Evolutionary conservation across 2,797 vertebrate species (phyloP).

Genomic region (Esox masquinongy): DNA sequence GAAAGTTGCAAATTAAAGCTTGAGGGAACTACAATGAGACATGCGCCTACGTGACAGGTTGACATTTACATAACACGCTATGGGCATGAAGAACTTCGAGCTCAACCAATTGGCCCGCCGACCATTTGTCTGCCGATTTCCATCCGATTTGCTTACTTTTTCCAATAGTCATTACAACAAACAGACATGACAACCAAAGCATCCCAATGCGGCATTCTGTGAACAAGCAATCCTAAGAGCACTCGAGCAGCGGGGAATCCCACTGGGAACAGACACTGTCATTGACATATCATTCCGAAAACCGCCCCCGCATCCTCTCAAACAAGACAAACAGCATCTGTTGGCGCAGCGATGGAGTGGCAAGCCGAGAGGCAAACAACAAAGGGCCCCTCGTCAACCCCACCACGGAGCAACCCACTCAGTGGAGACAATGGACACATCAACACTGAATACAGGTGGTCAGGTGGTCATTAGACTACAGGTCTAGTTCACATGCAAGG

Average conservation of each 20-base stretch:
- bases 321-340: slow-evolving; percentile 39
- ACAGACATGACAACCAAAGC: background rate
- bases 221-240: slow-evolving; percentile 17
- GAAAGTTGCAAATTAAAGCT: background rate
- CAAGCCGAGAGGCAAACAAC: slow-evolving; percentile 25
- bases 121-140: background rate
- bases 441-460: slow-evolving; percentile 31
- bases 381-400: slow-evolving; percentile 19
- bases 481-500: slow-evolving; percentile 21
- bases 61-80: background rate
- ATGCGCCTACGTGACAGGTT: background rate
- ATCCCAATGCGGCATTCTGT: slow-evolving; percentile 1
- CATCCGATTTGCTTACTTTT: background rate
- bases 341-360: slow-evolving; percentile 27
- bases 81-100: background rate
- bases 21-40: background rate
- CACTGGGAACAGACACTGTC: slow-evolving; percentile 32
- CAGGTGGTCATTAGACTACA: slow-evolving; percentile 34
- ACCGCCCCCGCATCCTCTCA: slow-evolving; percentile 39
- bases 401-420: slow-evolving; percentile 9
- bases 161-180: background rate
- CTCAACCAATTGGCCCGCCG: background rate
- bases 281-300: slow-evolving; percentile 28
- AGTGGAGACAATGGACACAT: slow-evolving; percentile 31
- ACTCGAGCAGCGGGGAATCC: background rate